phyloP scores from a whole-genome alignment of 2,113 vertebrate species.

The Riparia riparia region DNA sequence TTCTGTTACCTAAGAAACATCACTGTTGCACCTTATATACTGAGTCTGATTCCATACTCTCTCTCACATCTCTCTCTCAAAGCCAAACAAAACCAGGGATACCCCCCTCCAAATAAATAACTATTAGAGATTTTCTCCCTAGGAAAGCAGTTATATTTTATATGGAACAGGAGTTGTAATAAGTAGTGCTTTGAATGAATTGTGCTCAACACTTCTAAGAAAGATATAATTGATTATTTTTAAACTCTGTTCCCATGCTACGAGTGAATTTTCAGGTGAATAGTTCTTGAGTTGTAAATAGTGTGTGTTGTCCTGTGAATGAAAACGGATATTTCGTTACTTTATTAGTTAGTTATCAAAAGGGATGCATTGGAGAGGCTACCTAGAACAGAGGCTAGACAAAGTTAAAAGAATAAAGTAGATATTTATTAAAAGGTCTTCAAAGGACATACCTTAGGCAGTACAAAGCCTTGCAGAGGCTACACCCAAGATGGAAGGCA shows the following conservation, averaged over 20 bases:
- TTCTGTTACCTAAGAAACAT: not conserved
- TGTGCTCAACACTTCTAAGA: not conserved
- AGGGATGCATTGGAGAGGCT: not conserved
- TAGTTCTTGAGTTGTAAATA: not conserved
- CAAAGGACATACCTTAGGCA: not conserved
- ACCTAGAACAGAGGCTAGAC: not conserved
- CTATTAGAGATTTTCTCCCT: not conserved
- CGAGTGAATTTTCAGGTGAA: not conserved
- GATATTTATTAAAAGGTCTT: not conserved
- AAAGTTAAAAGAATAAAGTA: not conserved
- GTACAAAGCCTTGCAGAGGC: not conserved
- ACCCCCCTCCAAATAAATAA: accelerated
- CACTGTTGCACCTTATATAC: not conserved
- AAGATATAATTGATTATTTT: not conserved
- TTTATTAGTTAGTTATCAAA: not conserved
- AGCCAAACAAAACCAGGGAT: not conserved
- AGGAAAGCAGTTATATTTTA: not conserved
- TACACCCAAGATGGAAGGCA: accelerated
- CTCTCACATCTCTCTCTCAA: not conserved
- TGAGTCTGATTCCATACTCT: not conserved
- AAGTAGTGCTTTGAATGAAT: not conserved
- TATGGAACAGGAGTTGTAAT: not conserved
- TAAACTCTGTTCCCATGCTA: not conserved
- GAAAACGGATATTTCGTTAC: accelerated
- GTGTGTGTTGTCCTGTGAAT: not conserved